Percentiles rank a stretch among this genome's conserved stretches.
Conservation (phyloP, 1,140 invertebrate species). For the Melanaphis sacchari region DNA sequence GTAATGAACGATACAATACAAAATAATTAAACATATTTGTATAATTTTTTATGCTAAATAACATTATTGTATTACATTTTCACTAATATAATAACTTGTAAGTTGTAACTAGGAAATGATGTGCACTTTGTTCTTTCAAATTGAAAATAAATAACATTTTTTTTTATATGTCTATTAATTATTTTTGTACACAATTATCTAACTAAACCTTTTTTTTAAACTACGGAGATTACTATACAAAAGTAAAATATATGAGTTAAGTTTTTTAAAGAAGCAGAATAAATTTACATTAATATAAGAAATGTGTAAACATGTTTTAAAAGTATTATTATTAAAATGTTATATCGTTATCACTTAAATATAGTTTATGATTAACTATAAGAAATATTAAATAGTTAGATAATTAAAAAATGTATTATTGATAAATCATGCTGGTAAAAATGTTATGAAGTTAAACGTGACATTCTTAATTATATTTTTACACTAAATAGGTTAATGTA, state of each 20-base stretch:
- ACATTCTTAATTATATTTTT: no score
- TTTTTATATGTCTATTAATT: background rate
- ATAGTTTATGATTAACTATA: background rate
- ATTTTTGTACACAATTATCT: background rate
- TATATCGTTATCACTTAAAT: background rate
- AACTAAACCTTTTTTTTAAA: background rate
- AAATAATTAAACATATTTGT: conserved; percentile 3
- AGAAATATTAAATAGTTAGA: background rate
- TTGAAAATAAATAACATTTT: background rate
- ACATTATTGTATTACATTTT: background rate
- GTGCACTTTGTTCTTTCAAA: background rate
- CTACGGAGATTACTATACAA: background rate
- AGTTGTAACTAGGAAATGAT: background rate
- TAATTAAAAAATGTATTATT: background rate
- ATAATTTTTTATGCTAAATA: conserved; percentile 3
- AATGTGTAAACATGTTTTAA: background rate
- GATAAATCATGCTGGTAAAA: no score
- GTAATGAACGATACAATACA: conserved; percentile 38
- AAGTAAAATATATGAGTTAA: background rate
- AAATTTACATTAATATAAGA: background rate
- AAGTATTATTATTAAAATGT: background rate
- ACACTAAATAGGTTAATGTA: no score
- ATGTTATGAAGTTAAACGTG: no score
- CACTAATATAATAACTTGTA: background rate
- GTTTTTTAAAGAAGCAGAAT: background rate